A percentile compares a stretch with the other conserved stretches of the same genome.
Conservation (phyloP, 2,888 invertebrate species). For the Zootermopsis nevadensis region DNA sequence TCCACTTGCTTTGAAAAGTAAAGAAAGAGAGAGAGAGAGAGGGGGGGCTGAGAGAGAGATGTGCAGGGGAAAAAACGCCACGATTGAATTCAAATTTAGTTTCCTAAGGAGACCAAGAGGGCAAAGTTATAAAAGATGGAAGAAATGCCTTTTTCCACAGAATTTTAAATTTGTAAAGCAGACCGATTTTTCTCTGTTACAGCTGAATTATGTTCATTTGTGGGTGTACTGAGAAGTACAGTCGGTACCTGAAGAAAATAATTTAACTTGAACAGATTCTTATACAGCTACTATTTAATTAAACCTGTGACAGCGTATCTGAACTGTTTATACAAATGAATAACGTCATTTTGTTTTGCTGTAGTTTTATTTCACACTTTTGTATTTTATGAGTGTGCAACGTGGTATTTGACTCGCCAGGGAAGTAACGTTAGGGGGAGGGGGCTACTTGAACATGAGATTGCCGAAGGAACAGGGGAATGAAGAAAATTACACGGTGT, state of each 20-base stretch:
- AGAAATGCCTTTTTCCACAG: not conserved
- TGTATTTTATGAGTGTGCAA: too few relatives aligned
- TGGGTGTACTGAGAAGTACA: not conserved
- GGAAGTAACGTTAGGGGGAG: too few relatives aligned
- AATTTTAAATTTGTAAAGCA: not conserved
- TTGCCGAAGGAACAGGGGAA: too few relatives aligned
- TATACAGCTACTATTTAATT: too few relatives aligned
- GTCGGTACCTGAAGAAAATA: not conserved
- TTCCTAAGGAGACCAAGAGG: slow-evolving; percentile 9
- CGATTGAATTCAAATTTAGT: slow-evolving; percentile 12
- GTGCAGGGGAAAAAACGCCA: not conserved
- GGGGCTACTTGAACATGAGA: too few relatives aligned
- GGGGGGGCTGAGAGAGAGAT: not conserved
- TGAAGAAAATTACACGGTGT: too few relatives aligned
- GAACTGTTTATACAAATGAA: too few relatives aligned
- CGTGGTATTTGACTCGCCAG: too few relatives aligned
- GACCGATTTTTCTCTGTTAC: not conserved
- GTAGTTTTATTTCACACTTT: too few relatives aligned
- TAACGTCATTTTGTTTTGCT: too few relatives aligned
- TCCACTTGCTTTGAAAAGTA: slow-evolving; percentile 41
- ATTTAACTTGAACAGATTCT: too few relatives aligned
- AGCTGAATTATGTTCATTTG: not conserved
- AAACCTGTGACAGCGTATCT: too few relatives aligned
- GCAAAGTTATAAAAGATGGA: slow-evolving; percentile 5
- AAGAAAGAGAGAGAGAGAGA: slow-evolving; percentile 27